phyloP scores from a whole-genome alignment of 2,888 invertebrate species.

The Ligdia adustata region DNA sequence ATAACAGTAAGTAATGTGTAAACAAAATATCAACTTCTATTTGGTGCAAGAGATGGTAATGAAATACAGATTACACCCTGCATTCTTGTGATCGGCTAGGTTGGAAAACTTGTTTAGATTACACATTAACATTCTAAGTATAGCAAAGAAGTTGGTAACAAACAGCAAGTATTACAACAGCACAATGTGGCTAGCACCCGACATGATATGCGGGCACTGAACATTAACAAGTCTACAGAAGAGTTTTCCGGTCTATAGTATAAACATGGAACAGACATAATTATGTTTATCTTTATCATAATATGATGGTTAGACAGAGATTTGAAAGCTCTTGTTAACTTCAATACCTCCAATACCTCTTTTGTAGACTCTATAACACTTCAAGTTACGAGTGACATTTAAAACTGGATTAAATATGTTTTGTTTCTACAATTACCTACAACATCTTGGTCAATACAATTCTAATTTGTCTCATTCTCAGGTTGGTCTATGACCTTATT shows the following conservation, averaged over 20 bases:
- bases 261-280: too few relatives aligned
- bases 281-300: too few relatives aligned
- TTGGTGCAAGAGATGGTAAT: conserved; percentile 55
- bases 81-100: conserved; percentile 49
- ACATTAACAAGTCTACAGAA: too few relatives aligned
- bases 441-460: conserved; percentile 34
- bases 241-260: too few relatives aligned
- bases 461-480: conserved; percentile 7
- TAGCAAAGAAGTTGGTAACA: conserved; percentile 57
- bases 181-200: conserved; percentile 56
- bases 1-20: conserved; percentile 48
- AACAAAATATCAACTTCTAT: conserved; percentile 50
- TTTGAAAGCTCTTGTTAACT: too few relatives aligned
- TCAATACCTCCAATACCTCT: too few relatives aligned
- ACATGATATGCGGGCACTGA: conserved; percentile 46
- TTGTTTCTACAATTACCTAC: conserved; percentile 37
- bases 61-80: conserved; percentile 60
- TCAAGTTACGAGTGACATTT: conserved; percentile 46
- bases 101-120: conserved; percentile 43
- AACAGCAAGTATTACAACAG: conserved; percentile 63
- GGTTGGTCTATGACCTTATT: background rate
- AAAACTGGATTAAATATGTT: conserved; percentile 41
- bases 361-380: too few relatives aligned
- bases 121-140: conserved; percentile 51
- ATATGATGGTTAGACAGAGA: too few relatives aligned